Conservation (phyloP, 2,797 vertebrate genomes). For the Poecilia wingei region DNA sequence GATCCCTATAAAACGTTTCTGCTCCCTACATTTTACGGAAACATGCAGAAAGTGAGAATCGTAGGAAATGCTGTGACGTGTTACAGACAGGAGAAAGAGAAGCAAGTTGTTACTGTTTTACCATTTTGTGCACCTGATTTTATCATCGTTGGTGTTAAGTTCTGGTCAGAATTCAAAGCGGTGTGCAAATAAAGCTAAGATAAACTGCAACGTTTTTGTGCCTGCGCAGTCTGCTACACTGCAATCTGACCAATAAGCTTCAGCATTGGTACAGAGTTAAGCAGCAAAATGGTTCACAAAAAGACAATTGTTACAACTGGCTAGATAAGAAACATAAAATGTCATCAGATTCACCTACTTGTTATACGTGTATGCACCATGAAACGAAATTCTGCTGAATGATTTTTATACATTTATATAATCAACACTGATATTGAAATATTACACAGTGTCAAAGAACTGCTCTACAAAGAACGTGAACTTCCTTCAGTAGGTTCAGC, state of each 20-base stretch:
- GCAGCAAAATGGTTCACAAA: background rate
- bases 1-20: background rate
- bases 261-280: background rate
- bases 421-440: slow-evolving; percentile 8
- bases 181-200: background rate
- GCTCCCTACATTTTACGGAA: background rate
- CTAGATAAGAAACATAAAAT: background rate
- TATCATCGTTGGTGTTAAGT: background rate
- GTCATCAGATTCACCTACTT: background rate
- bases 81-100: background rate
- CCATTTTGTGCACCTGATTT: background rate
- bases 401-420: too few species aligned
- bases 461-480: background rate
- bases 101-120: background rate
- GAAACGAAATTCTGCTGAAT: too few species aligned
- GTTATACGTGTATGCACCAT: too few species aligned
- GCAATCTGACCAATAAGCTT: background rate
- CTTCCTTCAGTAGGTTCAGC: background rate
- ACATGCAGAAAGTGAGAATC: background rate
- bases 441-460: background rate
- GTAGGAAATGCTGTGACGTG: background rate
- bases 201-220: background rate
- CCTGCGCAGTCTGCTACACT: background rate
- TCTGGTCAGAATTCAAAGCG: background rate
- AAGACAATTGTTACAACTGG: background rate